phyloP scores from a whole-genome alignment of 2,888 invertebrate genomes.

The Eupithecia exiguata region DNA sequence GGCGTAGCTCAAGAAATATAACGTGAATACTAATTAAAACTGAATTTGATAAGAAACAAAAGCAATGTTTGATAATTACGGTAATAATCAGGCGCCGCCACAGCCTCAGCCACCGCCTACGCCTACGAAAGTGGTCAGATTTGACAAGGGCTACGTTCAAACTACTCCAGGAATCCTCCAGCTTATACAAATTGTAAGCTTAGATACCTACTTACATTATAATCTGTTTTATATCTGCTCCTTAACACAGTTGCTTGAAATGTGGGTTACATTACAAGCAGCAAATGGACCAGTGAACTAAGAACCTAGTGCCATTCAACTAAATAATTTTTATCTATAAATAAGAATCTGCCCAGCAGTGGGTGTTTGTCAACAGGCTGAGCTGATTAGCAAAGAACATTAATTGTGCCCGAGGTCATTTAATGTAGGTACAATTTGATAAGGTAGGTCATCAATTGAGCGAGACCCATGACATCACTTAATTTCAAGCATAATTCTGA shows the following conservation, averaged over 20 bases:
- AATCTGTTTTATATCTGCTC: too few relatives aligned
- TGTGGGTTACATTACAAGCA: background rate
- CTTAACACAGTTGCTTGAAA: background rate
- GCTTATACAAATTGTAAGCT: constrained; percentile 88
- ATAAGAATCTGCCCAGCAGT: background rate
- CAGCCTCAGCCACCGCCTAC: constrained; percentile 76
- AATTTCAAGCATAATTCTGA: background rate
- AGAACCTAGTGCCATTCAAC: background rate
- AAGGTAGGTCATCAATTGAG: background rate
- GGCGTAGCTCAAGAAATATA: background rate
- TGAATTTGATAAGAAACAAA: background rate
- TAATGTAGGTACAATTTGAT: background rate
- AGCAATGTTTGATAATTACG: constrained; percentile 66
- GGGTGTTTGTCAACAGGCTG: background rate
- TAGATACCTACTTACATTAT: background rate
- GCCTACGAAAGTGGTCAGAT: constrained; percentile 85
- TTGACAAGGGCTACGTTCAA: constrained; percentile 88
- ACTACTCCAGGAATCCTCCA: constrained; percentile 90
- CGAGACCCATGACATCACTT: background rate
- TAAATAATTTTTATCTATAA: background rate
- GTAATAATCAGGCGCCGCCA: constrained; percentile 51
- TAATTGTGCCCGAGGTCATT: background rate
- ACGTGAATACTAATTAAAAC: background rate
- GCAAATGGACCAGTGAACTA: background rate
- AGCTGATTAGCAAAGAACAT: background rate